Evolutionary conservation across 2,113 vertebrate species (phyloP).

Genomic region (Brachyhypopomus gauderio): DNA sequence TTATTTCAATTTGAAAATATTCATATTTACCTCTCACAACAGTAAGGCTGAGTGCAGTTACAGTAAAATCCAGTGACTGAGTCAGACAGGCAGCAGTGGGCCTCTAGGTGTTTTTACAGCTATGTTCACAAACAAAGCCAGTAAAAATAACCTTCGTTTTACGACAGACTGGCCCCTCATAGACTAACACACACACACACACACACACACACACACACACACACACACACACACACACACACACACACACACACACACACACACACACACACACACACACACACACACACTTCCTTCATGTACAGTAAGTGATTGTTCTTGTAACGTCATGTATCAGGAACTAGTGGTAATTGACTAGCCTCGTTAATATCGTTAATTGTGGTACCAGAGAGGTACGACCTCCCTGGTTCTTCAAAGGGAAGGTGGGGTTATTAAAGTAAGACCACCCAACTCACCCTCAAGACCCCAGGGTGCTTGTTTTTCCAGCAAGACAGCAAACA

Average conservation of each 20-base stretch:
- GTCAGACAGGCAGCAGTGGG: too few relatives aligned
- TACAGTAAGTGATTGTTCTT: slow-evolving; percentile 32
- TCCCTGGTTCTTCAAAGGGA: slow-evolving; percentile 58
- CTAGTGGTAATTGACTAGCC: slow-evolving; percentile 31
- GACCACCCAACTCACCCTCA: slow-evolving; percentile 51
- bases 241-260: too few relatives aligned
- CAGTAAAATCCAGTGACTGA: too few relatives aligned
- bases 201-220: too few relatives aligned
- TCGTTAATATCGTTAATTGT: slow-evolving; percentile 59
- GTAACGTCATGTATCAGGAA: slow-evolving; percentile 7
- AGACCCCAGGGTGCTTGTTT: slow-evolving; percentile 29
- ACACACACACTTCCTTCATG: background rate
- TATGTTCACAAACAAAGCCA: too few relatives aligned
- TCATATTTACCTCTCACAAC: too few relatives aligned
- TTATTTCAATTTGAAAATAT: too few relatives aligned
- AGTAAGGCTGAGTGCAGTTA: too few relatives aligned
- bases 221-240: too few relatives aligned
- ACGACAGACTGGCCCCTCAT: too few relatives aligned
- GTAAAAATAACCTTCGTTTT: too few relatives aligned
- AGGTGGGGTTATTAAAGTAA: slow-evolving; percentile 51
- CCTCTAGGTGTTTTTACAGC: too few relatives aligned
- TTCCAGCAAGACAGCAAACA: slow-evolving; percentile 38
- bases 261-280: background rate
- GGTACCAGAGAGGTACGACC: slow-evolving; percentile 51
- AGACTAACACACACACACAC: background rate